Conservation (phyloP, 1,140 invertebrate genomes). For the silkworm (Bombyx mori) region ASM3026992v2 NC_085113.1:2939501-2940000, state of each 20-base stretch:
- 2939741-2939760: too few species aligned
- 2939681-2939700: too few species aligned
- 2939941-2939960: conserved; percentile 29
- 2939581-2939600: background rate
- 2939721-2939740: too few species aligned
- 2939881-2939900: conserved; percentile 67
- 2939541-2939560: background rate
- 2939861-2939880: conserved; percentile 46
- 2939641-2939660: too few species aligned
- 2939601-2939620: too few species aligned
- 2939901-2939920: conserved; percentile 51
- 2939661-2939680: too few species aligned
- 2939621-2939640: too few species aligned
- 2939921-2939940: conserved; percentile 18
- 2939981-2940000: conserved; percentile 37
- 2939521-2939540: background rate
- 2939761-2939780: too few species aligned
- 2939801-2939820: background rate
- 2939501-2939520: background rate
- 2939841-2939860: background rate
- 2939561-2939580: background rate
- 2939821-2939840: background rate
- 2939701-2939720: too few species aligned
- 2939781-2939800: background rate
- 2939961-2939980: conserved; percentile 43